Conservation (phyloP, 2,113 vertebrate genomes). For the Camelus bactrianus region DNA sequence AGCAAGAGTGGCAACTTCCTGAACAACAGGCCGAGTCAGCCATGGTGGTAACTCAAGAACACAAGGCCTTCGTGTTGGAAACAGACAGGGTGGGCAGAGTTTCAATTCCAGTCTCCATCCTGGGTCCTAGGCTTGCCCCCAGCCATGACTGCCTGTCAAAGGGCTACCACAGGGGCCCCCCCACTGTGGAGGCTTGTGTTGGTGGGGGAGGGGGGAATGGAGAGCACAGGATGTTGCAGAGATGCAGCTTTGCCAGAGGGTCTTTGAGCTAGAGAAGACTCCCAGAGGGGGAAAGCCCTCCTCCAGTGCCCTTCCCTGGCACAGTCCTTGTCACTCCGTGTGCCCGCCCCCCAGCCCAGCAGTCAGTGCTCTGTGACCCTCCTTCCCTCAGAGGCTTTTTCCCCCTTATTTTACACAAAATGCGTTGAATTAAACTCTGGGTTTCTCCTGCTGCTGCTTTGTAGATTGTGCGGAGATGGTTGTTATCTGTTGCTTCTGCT, state of each 20-base stretch:
- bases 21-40: not conserved
- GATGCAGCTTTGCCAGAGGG: constrained; percentile 62
- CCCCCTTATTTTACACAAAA: constrained; percentile 34
- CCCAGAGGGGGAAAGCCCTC: constrained; percentile 74
- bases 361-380: constrained; percentile 72
- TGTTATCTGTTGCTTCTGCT: not conserved
- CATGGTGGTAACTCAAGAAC: not conserved
- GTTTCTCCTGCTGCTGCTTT: constrained; percentile 60
- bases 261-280: constrained; percentile 36
- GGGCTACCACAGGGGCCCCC: constrained; percentile 57
- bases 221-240: constrained; percentile 53
- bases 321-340: constrained; percentile 59
- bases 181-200: not conserved
- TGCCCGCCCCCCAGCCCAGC: constrained; percentile 48
- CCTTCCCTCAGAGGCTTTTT: constrained; percentile 75
- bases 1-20: not conserved
- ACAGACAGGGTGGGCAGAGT: not conserved
- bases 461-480: not conserved
- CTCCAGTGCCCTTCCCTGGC: constrained; percentile 65
- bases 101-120: accelerated
- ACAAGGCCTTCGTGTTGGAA: not conserved
- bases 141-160: not conserved
- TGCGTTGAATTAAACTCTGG: constrained; percentile 68
- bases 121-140: not conserved
- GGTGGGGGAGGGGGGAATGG: not conserved